Percentiles rank a stretch among this genome's conserved stretches.
phyloP scores from a whole-genome alignment of 1,140 invertebrate genomes.

The Armadillidium nasatum region DNA sequence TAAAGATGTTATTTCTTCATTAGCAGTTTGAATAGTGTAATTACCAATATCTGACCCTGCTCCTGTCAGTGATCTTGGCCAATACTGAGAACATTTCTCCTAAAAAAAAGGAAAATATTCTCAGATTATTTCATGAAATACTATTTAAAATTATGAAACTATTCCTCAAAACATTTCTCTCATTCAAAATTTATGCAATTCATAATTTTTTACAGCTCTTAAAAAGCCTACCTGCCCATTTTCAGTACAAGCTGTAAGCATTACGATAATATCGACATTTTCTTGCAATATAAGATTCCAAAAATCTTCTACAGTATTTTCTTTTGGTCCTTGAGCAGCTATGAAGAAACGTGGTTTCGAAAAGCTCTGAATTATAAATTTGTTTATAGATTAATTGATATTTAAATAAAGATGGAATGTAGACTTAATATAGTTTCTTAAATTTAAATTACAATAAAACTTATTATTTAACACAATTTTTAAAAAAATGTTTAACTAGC shows the following conservation, averaged over 20 bases:
- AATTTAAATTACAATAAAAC: no score
- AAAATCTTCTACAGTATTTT: conserved; percentile 55
- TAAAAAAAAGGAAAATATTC: background rate
- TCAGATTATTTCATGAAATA: no score
- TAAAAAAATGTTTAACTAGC: no score
- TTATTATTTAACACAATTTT: no score
- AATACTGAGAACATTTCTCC: conserved; percentile 7
- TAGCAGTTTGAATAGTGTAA: background rate
- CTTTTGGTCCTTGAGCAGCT: conserved; percentile 52
- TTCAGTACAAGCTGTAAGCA: conserved; percentile 47
- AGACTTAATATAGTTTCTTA: background rate
- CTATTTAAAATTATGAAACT: no score
- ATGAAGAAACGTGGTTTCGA: conserved; percentile 35
- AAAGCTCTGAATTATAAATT: background rate
- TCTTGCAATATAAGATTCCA: conserved; percentile 58
- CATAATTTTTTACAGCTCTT: no score
- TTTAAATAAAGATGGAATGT: background rate
- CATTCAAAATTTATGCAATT: no score
- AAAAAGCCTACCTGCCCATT: conserved; percentile 28
- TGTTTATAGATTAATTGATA: background rate
- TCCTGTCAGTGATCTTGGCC: background rate
- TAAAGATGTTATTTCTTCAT: background rate
- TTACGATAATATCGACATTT: conserved; percentile 52
- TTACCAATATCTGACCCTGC: background rate
- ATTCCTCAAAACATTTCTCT: no score